Evolutionary conservation across 2,888 invertebrate genomes (phyloP).

Genomic region (Amblyjoppa proteus): DNA sequence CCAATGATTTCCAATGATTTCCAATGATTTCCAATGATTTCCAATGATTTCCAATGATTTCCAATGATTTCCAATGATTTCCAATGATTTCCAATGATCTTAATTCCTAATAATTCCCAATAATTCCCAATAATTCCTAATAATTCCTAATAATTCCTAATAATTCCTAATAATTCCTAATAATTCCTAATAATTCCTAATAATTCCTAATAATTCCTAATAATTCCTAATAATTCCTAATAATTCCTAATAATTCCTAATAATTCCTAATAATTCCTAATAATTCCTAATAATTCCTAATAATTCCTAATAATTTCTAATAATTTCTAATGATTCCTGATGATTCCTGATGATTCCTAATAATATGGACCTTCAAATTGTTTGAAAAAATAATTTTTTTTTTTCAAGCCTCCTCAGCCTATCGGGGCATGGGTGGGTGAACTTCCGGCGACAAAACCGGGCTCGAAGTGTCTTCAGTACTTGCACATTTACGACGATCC

Average conservation of each 20-base stretch:
- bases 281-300: too few relatives aligned
- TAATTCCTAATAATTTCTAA: too few relatives aligned
- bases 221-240: too few relatives aligned
- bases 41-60: background rate
- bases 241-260: too few relatives aligned
- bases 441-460: slow-evolving; percentile 64
- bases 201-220: too few relatives aligned
- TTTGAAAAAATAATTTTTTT: background rate
- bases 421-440: slow-evolving; percentile 67
- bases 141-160: too few relatives aligned
- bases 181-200: background rate
- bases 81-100: too few relatives aligned
- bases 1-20: too few relatives aligned
- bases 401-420: slow-evolving; percentile 68
- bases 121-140: background rate
- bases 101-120: too few relatives aligned
- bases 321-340: background rate
- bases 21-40: too few relatives aligned
- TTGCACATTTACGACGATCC: slow-evolving; percentile 58
- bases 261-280: background rate
- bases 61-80: too few relatives aligned
- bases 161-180: too few relatives aligned
- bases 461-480: slow-evolving; percentile 69
- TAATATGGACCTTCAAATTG: background rate
- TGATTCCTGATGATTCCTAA: background rate